These are phyloP conservation scores for Daubentonia madagascariensis DNA, from an alignment of 2,113 vertebrate genomes.

Conservation along the genomic window DNA sequence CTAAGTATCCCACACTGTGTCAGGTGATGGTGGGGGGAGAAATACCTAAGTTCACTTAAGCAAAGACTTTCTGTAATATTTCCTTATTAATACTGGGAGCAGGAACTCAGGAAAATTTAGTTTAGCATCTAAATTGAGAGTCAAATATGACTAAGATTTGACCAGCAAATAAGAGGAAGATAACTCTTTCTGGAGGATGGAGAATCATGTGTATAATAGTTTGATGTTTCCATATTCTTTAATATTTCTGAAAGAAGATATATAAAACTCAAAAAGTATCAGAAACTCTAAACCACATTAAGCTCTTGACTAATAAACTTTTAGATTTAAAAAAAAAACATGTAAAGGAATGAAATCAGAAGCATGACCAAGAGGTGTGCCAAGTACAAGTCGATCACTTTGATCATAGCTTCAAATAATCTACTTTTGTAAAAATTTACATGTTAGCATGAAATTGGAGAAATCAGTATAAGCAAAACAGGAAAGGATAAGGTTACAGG, in stretches of 20 bases:
- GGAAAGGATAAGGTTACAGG: background rate
- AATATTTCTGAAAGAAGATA: background rate
- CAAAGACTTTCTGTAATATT: background rate
- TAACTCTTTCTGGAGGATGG: background rate
- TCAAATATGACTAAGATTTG: background rate
- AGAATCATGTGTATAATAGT: background rate
- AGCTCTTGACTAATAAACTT: background rate
- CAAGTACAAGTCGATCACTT: background rate
- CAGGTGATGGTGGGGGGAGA: background rate
- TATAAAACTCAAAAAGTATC: background rate
- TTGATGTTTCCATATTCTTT: background rate
- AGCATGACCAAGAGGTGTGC: background rate
- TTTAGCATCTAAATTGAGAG: background rate
- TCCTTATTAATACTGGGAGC: background rate
- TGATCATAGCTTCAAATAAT: background rate
- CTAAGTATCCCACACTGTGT: background rate
- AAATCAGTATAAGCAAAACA: background rate
- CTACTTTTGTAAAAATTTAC: background rate
- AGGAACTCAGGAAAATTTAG: background rate
- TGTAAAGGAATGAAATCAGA: background rate
- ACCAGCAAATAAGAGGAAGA: background rate
- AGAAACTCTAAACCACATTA: background rate
- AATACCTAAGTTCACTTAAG: background rate
- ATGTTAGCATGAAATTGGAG: background rate
- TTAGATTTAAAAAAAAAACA: background rate